These are phyloP conservation scores for Verasper variegatus DNA, from an alignment of 2,113 vertebrate species.

Conservation along the genomic window DNA sequence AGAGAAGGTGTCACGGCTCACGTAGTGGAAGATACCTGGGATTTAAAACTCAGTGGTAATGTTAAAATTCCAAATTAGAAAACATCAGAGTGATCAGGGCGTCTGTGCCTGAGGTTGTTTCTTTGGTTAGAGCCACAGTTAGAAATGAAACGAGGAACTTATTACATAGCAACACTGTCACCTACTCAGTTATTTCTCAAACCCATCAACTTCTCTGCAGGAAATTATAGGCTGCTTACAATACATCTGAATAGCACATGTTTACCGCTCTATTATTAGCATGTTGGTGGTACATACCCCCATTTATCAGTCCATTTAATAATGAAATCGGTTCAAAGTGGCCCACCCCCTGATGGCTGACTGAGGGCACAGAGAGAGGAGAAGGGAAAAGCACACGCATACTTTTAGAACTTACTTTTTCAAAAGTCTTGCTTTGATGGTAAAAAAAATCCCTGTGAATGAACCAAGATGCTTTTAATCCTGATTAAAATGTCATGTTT, in stretches of 20 bases:
- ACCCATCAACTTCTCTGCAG: constrained; percentile 11
- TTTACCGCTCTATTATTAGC: not conserved
- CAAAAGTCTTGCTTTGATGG: constrained; percentile 13
- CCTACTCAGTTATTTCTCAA: not conserved
- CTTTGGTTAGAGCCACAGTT: not conserved
- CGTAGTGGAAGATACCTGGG: too few species aligned
- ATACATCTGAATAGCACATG: not conserved
- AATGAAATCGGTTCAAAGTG: not conserved
- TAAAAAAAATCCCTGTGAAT: not conserved
- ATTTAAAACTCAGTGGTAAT: too few species aligned
- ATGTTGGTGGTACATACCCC: not conserved
- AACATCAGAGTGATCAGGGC: not conserved
- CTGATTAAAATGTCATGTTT: constrained; percentile 12
- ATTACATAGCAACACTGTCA: constrained; percentile 5
- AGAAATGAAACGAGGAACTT: constrained; percentile 21
- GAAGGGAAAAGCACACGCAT: constrained; percentile 7
- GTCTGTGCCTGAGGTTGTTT: constrained; percentile 5
- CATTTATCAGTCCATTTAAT: not conserved
- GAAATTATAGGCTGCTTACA: not conserved
- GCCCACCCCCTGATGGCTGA: not conserved
- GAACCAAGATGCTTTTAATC: constrained; percentile 21
- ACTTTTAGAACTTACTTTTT: not conserved
- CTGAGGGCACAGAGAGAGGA: not conserved
- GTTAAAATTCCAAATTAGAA: too few species aligned
- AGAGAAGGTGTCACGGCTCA: too few species aligned